Base-by-base conservation (phyloP, 2,113 vertebrate genomes). In the Donacobius atricapilla region DNA sequence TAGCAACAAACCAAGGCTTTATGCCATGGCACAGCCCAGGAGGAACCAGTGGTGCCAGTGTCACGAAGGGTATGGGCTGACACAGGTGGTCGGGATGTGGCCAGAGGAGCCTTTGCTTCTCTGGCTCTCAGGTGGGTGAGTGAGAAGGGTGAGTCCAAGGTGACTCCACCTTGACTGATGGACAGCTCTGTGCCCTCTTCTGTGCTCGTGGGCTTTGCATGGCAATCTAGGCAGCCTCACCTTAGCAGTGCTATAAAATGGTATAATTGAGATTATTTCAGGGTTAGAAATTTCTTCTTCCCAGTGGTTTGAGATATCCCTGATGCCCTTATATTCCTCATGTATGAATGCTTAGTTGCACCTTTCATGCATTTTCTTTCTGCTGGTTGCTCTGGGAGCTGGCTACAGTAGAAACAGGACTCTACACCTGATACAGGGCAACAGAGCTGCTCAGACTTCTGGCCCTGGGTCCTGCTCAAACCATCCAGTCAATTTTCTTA, bases 1-100 rank as follows among this genome's bases (percentile, higher is more conserved):
- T 76, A 68, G 39, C 48, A 75, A 12, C 50, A 81, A 37, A n/a
- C 25, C 28, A 40, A 54, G 53, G 30, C 24, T 44, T 44, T 25
- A n/a, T 86, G 71, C 71, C 3, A 4, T 42, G 44, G 48, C 66
- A 25, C 13, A 50, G 44, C 33, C 1, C 3, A 57, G 54, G 47
- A 53, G 31, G 37, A 50, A 2, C 14, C 14, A 9, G 19, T n/a
- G 75, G 10, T 48, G 75, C 23, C 54, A 33, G 20, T 48, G 13
- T 45, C 15, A 2, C 0, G 0, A 64, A 1, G 15, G 31, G 20
- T 10, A 0, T 12, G 44, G 31, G 33, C 48, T 88, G 51, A 35
- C 0, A 2, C 3, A 14, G 18, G 40, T 44, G 28, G 15, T 27
- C 14, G 56, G 69, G 65, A 50, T n/a, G 50, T 2, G 24, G 20